Evolutionary conservation across 2,113 vertebrate genomes (phyloP).

Genomic region (Pygoscelis adeliae): DNA sequence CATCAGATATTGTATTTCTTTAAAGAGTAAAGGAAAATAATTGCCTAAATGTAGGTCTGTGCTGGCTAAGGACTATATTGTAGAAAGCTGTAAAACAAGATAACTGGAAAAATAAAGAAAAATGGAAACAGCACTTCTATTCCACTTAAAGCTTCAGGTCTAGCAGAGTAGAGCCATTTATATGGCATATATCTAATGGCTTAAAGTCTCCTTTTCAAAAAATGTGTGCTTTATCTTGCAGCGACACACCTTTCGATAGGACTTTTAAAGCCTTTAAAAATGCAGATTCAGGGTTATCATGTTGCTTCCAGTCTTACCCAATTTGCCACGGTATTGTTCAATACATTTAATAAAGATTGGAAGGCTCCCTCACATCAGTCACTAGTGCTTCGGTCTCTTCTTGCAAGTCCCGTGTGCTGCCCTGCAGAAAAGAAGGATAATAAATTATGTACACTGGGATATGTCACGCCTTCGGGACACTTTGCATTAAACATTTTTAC

Average conservation of each 20-base stretch:
- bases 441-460: neutral
- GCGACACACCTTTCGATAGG: slow-evolving; percentile 1
- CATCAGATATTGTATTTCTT: slow-evolving; percentile 18
- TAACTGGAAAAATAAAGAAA: neutral
- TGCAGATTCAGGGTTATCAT: slow-evolving; percentile 40
- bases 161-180: neutral
- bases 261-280: slow-evolving; percentile 2
- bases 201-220: neutral
- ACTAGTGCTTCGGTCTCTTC: neutral
- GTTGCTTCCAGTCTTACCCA: neutral
- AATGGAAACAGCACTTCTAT: neutral
- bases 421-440: neutral
- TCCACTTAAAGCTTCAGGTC: neutral
- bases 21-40: neutral
- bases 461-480: neutral
- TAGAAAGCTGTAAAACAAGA: slow-evolving; percentile 50
- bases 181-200: neutral
- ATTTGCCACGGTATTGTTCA: slow-evolving; percentile 28
- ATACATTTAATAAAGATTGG: neutral
- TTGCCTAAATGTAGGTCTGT: neutral
- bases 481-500: neutral
- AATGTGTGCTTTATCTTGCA: slow-evolving; percentile 19
- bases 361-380: neutral
- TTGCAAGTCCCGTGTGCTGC: neutral
- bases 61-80: neutral